Conservation (phyloP, 1,140 invertebrate genomes). For the Lepidurus packardi region DNA sequence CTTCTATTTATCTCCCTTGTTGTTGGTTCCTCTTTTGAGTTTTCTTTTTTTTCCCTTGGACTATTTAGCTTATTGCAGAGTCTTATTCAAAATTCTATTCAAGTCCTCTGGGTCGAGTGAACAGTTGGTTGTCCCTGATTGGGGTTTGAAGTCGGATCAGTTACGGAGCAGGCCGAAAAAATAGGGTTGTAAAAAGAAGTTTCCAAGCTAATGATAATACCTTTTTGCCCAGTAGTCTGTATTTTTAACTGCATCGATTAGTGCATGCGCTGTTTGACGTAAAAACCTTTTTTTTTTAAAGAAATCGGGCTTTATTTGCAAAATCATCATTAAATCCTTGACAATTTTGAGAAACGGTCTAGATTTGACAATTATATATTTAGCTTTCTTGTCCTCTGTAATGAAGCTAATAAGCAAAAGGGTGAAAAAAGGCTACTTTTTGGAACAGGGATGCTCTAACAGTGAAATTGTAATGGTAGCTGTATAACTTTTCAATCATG, state of each 20-base stretch:
- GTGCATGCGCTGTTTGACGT: conserved; percentile 20
- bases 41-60: conserved; percentile 5
- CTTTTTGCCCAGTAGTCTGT: conserved; percentile 5
- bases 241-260: background rate
- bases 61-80: background rate
- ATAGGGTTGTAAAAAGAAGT: conserved; percentile 19
- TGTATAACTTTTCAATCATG: conserved; percentile 22
- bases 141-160: background rate
- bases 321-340: background rate
- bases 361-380: conserved; percentile 7
- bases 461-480: conserved; percentile 12
- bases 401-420: conserved; percentile 1
- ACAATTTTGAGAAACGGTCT: background rate
- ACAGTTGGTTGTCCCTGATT: background rate
- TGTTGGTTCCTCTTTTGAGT: background rate
- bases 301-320: background rate
- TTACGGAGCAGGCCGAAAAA: background rate
- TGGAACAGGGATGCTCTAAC: conserved; percentile 12
- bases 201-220: background rate
- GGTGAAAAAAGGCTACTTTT: background rate
- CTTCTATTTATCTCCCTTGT: conserved; percentile 1
- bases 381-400: background rate
- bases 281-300: background rate
- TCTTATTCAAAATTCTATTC: conserved; percentile 20
- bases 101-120: background rate